A percentile compares a stretch with the other conserved stretches of the same genome.
phyloP scores from a whole-genome alignment of 1,140 invertebrate species.

The Drosophila punjabiensis region DNA sequence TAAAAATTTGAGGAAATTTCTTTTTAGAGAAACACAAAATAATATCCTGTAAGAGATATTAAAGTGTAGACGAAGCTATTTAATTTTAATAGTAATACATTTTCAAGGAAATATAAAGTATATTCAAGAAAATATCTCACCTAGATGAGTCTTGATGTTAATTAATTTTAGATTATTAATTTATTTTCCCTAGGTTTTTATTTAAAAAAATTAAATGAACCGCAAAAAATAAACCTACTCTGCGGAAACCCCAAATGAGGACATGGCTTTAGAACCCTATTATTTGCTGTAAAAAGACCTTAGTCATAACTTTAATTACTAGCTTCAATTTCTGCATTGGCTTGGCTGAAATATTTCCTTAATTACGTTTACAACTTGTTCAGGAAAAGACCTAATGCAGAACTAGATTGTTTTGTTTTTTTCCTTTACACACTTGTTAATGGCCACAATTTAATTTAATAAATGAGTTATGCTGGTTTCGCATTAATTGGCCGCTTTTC shows the following conservation, averaged over 20 bases:
- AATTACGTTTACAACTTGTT: constrained; percentile 2
- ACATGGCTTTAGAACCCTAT: constrained; percentile 11
- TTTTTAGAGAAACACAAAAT: background rate
- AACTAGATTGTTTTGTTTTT: constrained; percentile 7
- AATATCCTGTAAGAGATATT: background rate
- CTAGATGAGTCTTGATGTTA: background rate
- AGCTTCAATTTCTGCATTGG: constrained; percentile 4
- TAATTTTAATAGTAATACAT: background rate
- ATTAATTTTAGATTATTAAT: no score
- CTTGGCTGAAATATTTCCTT: constrained; percentile 16
- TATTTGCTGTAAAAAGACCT: constrained; percentile 3
- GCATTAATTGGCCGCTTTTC: constrained; percentile 33
- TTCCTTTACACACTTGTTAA: constrained; percentile 18
- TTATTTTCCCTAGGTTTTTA: background rate
- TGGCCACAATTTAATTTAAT: constrained; percentile 19
- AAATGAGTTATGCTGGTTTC: constrained; percentile 28
- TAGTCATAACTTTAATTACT: constrained; percentile 6
- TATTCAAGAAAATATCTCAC: background rate
- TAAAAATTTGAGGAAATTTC: background rate
- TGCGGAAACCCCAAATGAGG: constrained; percentile 9
- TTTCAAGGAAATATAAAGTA: background rate
- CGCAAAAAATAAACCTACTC: background rate
- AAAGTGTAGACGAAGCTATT: background rate
- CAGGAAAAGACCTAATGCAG: constrained; percentile 3
- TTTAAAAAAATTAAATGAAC: background rate